These are phyloP conservation scores for Clepsis dumicolana DNA, from an alignment of 2,888 invertebrate genomes.

Conservation along the genomic window DNA sequence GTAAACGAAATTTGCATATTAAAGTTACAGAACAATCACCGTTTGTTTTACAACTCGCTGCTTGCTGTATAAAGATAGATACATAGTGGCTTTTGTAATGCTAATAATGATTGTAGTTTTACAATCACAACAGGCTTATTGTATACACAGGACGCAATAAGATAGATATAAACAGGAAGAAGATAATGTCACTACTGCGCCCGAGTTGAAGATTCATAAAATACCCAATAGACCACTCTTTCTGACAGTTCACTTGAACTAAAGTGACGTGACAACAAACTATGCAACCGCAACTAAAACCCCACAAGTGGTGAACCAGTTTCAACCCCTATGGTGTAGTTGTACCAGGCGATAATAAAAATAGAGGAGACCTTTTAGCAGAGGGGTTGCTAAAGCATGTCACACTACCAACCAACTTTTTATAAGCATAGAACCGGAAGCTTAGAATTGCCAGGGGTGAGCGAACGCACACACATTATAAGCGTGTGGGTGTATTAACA, in stretches of 20 bases:
- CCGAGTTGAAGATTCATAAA: too few species aligned
- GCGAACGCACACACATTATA: constrained; percentile 24
- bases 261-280: not conserved
- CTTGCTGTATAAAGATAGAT: not conserved
- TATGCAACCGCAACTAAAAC: not conserved
- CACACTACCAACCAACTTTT: constrained; percentile 37
- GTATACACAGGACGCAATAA: not conserved
- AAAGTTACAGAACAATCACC: constrained; percentile 39
- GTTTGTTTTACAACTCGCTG: constrained; percentile 13
- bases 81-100: not conserved
- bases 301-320: constrained; percentile 27
- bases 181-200: too few species aligned
- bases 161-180: not conserved
- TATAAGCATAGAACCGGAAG: constrained; percentile 35
- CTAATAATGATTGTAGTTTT: too few species aligned
- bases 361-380: constrained; percentile 34
- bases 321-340: constrained; percentile 35
- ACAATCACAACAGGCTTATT: too few species aligned
- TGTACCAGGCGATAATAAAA: constrained; percentile 43
- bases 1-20: constrained; percentile 35
- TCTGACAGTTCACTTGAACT: too few species aligned
- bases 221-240: too few species aligned
- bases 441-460: constrained; percentile 10
- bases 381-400: constrained; percentile 26
- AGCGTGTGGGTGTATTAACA: constrained; percentile 21